Conservation (phyloP, 2,888 invertebrate genomes). For the Carpatolechia fugitivella region DNA sequence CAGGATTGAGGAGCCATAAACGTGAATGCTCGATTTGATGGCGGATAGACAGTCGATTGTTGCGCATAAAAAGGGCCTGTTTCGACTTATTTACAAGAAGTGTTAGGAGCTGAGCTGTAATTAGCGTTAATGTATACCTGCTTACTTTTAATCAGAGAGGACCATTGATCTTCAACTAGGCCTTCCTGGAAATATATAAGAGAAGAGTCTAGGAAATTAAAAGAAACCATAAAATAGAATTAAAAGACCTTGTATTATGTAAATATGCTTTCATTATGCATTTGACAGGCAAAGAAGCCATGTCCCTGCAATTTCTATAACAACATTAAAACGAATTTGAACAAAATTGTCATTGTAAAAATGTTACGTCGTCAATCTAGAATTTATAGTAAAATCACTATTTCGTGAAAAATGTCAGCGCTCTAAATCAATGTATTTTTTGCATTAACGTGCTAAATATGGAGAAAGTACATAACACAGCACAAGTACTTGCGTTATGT, state of each 20-base stretch:
- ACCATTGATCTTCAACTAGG: too few species aligned
- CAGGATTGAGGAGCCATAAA: constrained; percentile 57
- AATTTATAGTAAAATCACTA: too few species aligned
- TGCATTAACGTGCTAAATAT: too few species aligned
- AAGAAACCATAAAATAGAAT: not conserved
- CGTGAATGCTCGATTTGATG: constrained; percentile 63
- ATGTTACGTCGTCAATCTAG: too few species aligned
- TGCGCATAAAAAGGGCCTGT: constrained; percentile 19
- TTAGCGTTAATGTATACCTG: not conserved
- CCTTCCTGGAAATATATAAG: not conserved
- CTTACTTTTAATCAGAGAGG: constrained; percentile 1
- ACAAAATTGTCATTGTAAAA: too few species aligned
- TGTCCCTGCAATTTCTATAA: not conserved
- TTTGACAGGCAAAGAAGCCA: constrained; percentile 11
- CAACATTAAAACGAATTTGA: not conserved
- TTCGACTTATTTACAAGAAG: constrained; percentile 10
- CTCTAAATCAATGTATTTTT: too few species aligned
- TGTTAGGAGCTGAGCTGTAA: constrained; percentile 5
- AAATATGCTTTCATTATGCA: constrained; percentile 1
- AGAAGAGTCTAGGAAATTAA: not conserved
- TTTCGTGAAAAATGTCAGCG: too few species aligned
- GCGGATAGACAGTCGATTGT: constrained; percentile 31
- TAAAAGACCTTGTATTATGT: not conserved
- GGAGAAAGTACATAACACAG: too few species aligned
- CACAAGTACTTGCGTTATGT: too few species aligned